Conservation (phyloP, 2,113 vertebrate species). For the Antigone vipio region DNA sequence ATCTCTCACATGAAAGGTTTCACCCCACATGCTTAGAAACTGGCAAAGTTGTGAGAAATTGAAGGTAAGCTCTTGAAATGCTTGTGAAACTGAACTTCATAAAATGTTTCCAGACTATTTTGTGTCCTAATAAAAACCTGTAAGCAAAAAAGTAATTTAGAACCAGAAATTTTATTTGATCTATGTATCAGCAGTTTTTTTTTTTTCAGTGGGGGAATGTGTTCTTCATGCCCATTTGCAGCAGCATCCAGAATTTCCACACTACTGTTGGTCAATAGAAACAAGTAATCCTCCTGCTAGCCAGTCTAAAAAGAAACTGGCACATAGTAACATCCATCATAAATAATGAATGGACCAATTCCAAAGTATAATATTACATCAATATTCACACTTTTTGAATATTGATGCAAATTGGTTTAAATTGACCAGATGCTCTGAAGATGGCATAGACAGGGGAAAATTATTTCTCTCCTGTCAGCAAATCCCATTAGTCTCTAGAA, state of each 20-base stretch:
- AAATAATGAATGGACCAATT: not conserved
- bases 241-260: not conserved
- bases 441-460: slow-evolving; percentile 35
- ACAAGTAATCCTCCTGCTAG: not conserved
- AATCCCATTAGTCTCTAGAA: slow-evolving; percentile 25
- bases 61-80: not conserved
- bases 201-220: not conserved
- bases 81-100: not conserved
- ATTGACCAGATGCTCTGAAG: slow-evolving; percentile 56
- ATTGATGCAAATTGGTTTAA: slow-evolving; percentile 51
- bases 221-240: not conserved
- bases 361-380: not conserved
- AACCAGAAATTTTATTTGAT: not conserved
- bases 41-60: not conserved
- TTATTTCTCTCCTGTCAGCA: slow-evolving; percentile 26
- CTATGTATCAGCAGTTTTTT: not conserved
- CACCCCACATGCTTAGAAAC: not conserved
- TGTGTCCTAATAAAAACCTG: not conserved
- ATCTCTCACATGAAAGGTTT: not conserved
- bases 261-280: not conserved
- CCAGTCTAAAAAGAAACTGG: not conserved
- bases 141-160: not conserved
- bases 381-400: slow-evolving; percentile 21
- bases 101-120: not conserved
- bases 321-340: not conserved